A percentile compares a stretch with the other conserved stretches of the same genome.
phyloP scores from a whole-genome alignment of 2,888 invertebrate species.

The Carpatolechia fugitivella region DNA sequence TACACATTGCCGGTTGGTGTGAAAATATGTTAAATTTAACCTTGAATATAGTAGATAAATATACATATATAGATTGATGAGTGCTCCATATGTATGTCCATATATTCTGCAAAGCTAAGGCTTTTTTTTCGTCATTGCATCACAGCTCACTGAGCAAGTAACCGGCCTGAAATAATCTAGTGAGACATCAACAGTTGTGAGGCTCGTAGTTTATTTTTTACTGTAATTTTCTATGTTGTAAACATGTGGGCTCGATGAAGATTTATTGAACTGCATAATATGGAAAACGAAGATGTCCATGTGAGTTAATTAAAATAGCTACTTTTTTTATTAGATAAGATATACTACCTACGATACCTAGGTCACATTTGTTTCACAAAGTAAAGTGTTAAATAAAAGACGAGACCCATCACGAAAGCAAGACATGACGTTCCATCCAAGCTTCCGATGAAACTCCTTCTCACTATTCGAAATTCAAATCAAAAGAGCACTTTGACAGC shows the following conservation, averaged over 20 bases:
- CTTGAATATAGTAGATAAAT: too few species aligned
- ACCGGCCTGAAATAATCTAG: slow-evolving; percentile 2
- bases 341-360: too few species aligned
- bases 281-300: too few species aligned
- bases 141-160: slow-evolving; percentile 5
- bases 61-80: too few species aligned
- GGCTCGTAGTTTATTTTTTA: background rate
- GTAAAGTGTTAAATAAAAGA: too few species aligned
- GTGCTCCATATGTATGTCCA: too few species aligned
- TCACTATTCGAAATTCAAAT: slow-evolving; percentile 27
- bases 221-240: background rate
- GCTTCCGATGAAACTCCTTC: slow-evolving; percentile 8
- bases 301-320: too few species aligned
- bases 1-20: background rate
- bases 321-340: too few species aligned
- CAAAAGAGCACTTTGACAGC: slow-evolving; percentile 34
- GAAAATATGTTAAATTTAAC: background rate
- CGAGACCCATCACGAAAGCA: background rate
- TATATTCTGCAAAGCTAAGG: background rate
- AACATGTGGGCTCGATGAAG: background rate
- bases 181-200: slow-evolving; percentile 6
- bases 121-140: background rate
- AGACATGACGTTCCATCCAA: background rate
- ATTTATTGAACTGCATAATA: background rate
- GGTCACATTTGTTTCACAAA: too few species aligned